Evolutionary conservation across 2,113 vertebrate species (phyloP), one percentile per base, ranked within the genome.

Genomic region (Myrmecobius fasciatus): DNA sequence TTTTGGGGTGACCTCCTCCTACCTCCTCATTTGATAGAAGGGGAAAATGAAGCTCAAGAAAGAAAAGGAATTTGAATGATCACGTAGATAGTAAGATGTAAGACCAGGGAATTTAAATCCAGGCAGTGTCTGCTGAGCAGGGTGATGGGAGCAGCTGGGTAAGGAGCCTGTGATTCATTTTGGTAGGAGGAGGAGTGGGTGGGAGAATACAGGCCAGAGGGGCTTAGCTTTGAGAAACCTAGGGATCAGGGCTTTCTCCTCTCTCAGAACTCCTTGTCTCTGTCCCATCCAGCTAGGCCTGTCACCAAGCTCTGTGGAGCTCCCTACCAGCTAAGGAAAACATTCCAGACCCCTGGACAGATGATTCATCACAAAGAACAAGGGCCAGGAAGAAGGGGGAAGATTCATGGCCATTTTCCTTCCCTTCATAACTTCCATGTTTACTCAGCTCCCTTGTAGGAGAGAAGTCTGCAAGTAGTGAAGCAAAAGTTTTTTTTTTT

Each of bases 351-450:
- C 12, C n/a, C 28, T 0, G 8, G 52, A 4, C 0, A 1, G 88
- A 36, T 9, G 43, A 31, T 12, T 88, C 20, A 12, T 22, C 83
- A 53, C 53, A 91, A 90, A n/a, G 17, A 75, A 51, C 51, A 67
- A 36, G 60, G 52, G 52, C 46, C 0, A 36, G 51, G 95, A 92
- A 92, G 24, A 92, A 31, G 83, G 48, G 52, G 8, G 11, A 52
- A 92, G 83, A 89, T 90, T 22, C 54, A 49, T 75, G 46, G 9
- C 4, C 43, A 52, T 90, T 89, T 96, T 46, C 91, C 92, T 91
- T 36, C 91, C 43, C n/a, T 52, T 46, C 53, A 54, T 53, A 89
- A 89, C 91, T 56, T 12, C 31, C 8, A 47, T 25, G 8, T 46
- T 51, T 60, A 14, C 26, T 9, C 14, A 26, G 17, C 31, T 24